These are phyloP conservation scores for Trypoxylon attenuatum DNA, from an alignment of 2,888 invertebrate genomes.

Conservation along the genomic window DNA sequence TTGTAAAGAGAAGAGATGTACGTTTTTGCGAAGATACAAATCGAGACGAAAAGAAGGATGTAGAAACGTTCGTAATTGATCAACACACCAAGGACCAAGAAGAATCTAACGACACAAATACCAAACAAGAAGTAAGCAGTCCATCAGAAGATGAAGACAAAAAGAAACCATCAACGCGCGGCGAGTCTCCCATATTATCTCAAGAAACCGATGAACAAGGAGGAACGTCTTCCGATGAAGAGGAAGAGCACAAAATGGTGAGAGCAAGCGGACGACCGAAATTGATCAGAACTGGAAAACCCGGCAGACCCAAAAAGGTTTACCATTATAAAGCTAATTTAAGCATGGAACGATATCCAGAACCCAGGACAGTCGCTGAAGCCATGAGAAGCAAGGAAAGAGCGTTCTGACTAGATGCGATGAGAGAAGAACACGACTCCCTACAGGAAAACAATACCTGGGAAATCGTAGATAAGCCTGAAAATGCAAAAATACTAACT, in stretches of 20 bases:
- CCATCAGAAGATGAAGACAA: too few species aligned
- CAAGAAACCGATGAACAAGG: too few species aligned
- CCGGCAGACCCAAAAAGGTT: constrained; percentile 56
- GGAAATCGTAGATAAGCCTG: constrained; percentile 22
- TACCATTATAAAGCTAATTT: too few species aligned
- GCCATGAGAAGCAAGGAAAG: constrained; percentile 11
- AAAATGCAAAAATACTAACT: neutral
- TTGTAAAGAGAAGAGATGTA: constrained; percentile 42
- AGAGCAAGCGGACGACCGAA: constrained; percentile 24
- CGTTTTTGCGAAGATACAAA: constrained; percentile 3
- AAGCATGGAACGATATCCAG: too few species aligned
- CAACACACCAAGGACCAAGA: neutral
- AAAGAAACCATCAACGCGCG: too few species aligned
- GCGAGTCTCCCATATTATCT: too few species aligned
- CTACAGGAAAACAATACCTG: constrained; percentile 41
- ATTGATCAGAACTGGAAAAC: constrained; percentile 69
- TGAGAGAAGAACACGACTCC: constrained; percentile 35
- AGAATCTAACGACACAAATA: too few species aligned
- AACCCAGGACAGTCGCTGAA: constrained; percentile 3
- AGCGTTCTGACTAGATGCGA: constrained; percentile 35
- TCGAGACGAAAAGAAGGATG: neutral
- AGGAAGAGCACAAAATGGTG: neutral
- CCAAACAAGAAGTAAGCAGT: neutral
- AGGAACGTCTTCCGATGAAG: neutral
- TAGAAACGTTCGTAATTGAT: neutral